Evolutionary conservation across 2,888 invertebrate species (phyloP).

Genomic region (Carcina quercana): DNA sequence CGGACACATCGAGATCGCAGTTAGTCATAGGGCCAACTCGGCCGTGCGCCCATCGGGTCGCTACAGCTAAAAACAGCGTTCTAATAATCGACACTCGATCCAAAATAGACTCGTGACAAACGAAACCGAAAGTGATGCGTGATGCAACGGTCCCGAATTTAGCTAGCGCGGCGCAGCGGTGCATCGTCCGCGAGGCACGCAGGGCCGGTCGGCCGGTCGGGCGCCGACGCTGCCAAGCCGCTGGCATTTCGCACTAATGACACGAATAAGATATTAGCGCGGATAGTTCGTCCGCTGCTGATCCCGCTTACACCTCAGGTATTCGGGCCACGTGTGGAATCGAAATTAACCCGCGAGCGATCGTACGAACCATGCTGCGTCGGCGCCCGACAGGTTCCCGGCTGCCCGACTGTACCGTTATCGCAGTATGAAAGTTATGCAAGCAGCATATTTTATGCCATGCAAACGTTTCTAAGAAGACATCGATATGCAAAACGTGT

Average conservation of each 20-base stretch:
- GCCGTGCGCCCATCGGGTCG: slow-evolving; percentile 36
- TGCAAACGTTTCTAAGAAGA: slow-evolving; percentile 23
- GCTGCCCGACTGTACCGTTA: slow-evolving; percentile 33
- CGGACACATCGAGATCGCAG: slow-evolving; percentile 15
- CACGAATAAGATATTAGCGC: slow-evolving; percentile 72
- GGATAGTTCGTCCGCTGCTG: slow-evolving; percentile 49
- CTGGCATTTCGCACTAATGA: slow-evolving; percentile 73
- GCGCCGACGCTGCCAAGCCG: slow-evolving; percentile 58
- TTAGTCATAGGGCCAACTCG: slow-evolving; percentile 45
- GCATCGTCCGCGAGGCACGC: slow-evolving; percentile 61
- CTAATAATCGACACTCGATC: slow-evolving; percentile 70
- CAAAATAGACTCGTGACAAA: slow-evolving; percentile 71
- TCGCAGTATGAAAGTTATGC: slow-evolving; percentile 28
- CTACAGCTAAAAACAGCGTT: slow-evolving; percentile 57
- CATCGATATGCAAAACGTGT: slow-evolving; percentile 36
- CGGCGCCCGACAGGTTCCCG: slow-evolving; percentile 21
- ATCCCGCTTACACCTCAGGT: slow-evolving; percentile 40
- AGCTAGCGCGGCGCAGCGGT: slow-evolving; percentile 55
- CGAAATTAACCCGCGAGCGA: slow-evolving; percentile 41
- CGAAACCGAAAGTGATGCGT: slow-evolving; percentile 70
- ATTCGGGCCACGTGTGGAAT: slow-evolving; percentile 52
- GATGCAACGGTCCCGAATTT: slow-evolving; percentile 71
- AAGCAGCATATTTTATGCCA: slow-evolving; percentile 23
- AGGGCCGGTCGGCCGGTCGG: slow-evolving; percentile 30
- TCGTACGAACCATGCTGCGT: slow-evolving; percentile 12